Evolutionary conservation across 2,888 invertebrate genomes (phyloP).

Genomic region (Nymphalis urticae): DNA sequence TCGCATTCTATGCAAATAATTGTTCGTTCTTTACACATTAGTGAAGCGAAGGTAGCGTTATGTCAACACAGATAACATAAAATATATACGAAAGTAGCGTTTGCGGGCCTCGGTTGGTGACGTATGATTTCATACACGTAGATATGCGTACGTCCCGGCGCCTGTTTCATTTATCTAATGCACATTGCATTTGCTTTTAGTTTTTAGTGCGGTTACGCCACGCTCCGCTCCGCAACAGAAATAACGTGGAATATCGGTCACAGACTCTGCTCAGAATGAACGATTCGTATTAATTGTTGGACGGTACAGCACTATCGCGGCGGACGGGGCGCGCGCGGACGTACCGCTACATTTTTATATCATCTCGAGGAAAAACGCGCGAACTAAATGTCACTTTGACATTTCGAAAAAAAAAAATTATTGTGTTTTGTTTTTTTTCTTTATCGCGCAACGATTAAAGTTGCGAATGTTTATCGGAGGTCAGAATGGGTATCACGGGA

Average conservation of each 20-base stretch:
- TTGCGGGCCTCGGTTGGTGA: conserved; percentile 32
- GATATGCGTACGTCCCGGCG: conserved; percentile 37
- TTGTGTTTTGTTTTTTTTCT: conserved; percentile 13
- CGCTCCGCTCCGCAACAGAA: conserved; percentile 68
- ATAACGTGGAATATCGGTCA: conserved; percentile 81
- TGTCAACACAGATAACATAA: conserved; percentile 23
- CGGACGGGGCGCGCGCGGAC: conserved; percentile 72
- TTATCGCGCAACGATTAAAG: conserved; percentile 28
- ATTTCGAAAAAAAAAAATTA: conserved; percentile 32
- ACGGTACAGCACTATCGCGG: conserved; percentile 61
- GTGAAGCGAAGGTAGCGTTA: background rate
- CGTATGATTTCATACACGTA: conserved; percentile 23
- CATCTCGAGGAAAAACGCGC: conserved; percentile 59
- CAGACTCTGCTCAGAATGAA: conserved; percentile 67
- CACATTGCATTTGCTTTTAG: conserved; percentile 76
- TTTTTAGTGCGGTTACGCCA: conserved; percentile 77
- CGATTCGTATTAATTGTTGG: conserved; percentile 73
- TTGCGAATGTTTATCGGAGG: conserved; percentile 54
- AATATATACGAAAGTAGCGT: conserved; percentile 17
- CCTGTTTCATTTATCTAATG: conserved; percentile 72
- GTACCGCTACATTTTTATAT: conserved; percentile 47
- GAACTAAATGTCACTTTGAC: conserved; percentile 47
- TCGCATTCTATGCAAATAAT: background rate
- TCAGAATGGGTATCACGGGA: conserved; percentile 54
- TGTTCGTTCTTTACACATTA: background rate